A percentile compares a stretch with the other conserved stretches of the same genome.
Evolutionary conservation across 2,797 vertebrate genomes (phyloP).

Genomic region (Microtus californicus): DNA sequence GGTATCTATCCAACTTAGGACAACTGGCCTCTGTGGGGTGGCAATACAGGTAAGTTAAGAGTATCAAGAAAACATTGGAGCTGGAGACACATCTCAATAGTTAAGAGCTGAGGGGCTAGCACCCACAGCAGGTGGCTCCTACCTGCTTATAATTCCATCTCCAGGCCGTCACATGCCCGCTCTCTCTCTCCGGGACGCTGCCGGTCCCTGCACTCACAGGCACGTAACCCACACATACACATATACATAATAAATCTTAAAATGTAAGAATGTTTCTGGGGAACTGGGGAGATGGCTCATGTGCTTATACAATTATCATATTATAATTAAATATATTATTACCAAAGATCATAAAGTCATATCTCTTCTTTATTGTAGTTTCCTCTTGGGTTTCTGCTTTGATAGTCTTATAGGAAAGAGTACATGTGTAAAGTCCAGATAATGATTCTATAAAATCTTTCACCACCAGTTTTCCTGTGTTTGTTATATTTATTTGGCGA

Average conservation of each 20-base stretch:
- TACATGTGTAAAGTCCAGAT: conserved; percentile 88
- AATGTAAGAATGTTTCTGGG: background rate
- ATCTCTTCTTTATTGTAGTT: conserved; percentile 71
- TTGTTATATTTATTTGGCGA: conserved; percentile 77
- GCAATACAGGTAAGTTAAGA: conserved; percentile 1
- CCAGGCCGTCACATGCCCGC: background rate
- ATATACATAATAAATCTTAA: background rate
- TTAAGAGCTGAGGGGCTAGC: background rate
- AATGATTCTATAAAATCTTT: conserved; percentile 83
- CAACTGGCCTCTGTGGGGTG: background rate
- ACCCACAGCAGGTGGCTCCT: too few relatives aligned
- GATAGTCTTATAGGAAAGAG: conserved; percentile 85
- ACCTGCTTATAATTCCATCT: background rate
- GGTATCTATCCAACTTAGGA: conserved; percentile 30
- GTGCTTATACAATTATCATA: background rate
- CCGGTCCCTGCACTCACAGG: background rate
- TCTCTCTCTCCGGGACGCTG: background rate
- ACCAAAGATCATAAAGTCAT: conserved; percentile 87
- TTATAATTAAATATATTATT: conserved; percentile 61
- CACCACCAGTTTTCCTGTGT: conserved; percentile 86
- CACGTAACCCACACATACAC: background rate
- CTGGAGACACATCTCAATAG: background rate
- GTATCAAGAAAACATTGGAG: background rate
- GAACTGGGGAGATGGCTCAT: background rate
- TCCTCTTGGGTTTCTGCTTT: conserved; percentile 82